A percentile compares a stretch with the other conserved stretches of the same genome.
phyloP scores from a whole-genome alignment of 2,797 vertebrate species.

The Lophotriccus pileatus region DNA sequence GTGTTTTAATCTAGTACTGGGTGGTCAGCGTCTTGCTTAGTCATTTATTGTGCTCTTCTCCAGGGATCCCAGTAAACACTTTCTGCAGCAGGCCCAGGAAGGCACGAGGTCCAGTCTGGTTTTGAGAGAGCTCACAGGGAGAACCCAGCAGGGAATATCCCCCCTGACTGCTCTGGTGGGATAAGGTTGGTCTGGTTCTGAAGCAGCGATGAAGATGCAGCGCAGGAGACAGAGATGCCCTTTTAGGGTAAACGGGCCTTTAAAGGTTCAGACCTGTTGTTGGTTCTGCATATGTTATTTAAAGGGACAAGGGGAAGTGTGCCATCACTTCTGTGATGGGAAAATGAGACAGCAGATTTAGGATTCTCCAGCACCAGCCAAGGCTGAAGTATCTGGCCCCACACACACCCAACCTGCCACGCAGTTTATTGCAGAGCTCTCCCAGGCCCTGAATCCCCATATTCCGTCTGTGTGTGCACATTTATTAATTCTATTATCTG shows the following conservation, averaged over 20 bases:
- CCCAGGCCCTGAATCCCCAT: neutral
- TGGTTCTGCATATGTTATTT: neutral
- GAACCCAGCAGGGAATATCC: neutral
- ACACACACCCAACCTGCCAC: neutral
- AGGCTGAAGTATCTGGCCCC: neutral
- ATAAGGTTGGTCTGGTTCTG: neutral
- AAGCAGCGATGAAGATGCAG: neutral
- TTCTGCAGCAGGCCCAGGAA: neutral
- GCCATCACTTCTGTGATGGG: neutral
- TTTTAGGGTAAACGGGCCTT: neutral
- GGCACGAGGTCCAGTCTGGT: neutral
- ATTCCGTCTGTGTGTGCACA: too few species aligned
- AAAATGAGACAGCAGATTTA: neutral
- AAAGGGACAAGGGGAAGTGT: neutral
- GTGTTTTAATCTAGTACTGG: neutral
- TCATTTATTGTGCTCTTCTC: neutral
- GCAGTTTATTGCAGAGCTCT: neutral
- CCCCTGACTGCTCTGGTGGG: neutral
- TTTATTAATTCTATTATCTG: neutral
- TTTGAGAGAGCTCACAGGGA: neutral
- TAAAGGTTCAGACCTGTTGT: neutral
- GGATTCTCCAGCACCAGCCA: neutral
- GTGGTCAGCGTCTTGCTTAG: neutral
- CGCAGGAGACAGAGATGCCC: neutral
- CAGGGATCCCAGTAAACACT: neutral